Percentiles rank a stretch among this genome's conserved stretches.
These are phyloP conservation scores for Bufo gargarizans DNA, from an alignment of 2,113 vertebrate genomes.

Conservation along the genomic window DNA sequence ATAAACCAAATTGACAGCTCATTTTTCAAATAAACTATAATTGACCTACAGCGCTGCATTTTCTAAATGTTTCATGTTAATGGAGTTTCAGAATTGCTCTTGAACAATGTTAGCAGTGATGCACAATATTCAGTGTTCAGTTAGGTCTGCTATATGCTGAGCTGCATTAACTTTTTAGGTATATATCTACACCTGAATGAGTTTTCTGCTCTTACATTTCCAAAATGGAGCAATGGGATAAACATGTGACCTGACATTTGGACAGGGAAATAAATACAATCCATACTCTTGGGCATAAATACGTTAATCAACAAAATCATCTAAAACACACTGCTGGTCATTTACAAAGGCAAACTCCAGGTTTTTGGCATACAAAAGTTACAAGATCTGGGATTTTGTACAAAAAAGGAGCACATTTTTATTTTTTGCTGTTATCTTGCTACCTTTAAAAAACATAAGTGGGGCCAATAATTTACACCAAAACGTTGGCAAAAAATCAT, in stretches of 20 bases:
- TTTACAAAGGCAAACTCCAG: too few relatives aligned
- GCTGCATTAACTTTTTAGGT: neutral
- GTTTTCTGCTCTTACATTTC: neutral
- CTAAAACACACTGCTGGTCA: too few relatives aligned
- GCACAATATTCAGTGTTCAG: neutral
- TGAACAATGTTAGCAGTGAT: neutral
- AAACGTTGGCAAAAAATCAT: too few relatives aligned
- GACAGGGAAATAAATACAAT: neutral
- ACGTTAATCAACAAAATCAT: too few relatives aligned
- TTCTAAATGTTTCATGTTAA: slow-evolving; percentile 45
- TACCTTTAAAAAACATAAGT: too few relatives aligned
- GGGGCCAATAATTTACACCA: too few relatives aligned
- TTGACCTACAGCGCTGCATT: slow-evolving; percentile 43
- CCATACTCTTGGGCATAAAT: too few relatives aligned
- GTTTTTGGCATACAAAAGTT: too few relatives aligned
- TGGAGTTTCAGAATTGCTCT: slow-evolving; percentile 11
- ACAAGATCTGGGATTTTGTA: too few relatives aligned
- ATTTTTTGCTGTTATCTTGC: too few relatives aligned
- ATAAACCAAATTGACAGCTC: slow-evolving; percentile 49
- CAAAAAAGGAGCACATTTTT: too few relatives aligned
- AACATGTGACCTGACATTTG: neutral
- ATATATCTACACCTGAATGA: neutral
- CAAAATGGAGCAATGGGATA: neutral
- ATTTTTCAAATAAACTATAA: slow-evolving; percentile 50
- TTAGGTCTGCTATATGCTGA: neutral